Conservation (phyloP, 1,140 invertebrate genomes). For the Danaus melanippus region DNA sequence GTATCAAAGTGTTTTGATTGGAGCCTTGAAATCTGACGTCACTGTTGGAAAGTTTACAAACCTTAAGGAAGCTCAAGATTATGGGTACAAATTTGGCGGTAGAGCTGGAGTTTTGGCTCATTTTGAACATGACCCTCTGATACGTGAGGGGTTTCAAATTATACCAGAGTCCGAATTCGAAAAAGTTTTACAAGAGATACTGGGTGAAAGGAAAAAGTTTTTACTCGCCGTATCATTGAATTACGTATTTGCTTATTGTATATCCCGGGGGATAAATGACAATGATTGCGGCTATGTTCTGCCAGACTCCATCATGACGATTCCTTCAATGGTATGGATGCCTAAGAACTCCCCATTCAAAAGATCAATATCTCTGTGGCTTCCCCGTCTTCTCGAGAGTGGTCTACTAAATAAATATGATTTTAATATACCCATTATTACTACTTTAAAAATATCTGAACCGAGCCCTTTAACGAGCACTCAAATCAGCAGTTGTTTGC, state of each 20-base stretch:
- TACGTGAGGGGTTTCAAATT: conserved; percentile 37
- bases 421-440: conserved; percentile 21
- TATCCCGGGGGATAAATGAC: conserved; percentile 34
- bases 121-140: conserved; percentile 47
- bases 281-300: conserved; percentile 45
- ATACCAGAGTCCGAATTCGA: conserved; percentile 40
- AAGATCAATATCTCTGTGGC: conserved; percentile 29
- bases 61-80: conserved; percentile 36
- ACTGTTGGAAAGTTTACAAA: conserved; percentile 33
- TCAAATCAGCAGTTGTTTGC: conserved; percentile 36
- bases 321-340: conserved; percentile 51
- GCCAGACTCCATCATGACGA: conserved; percentile 49
- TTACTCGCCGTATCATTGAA: conserved; percentile 47
- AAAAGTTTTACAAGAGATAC: conserved; percentile 33
- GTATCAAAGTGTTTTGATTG: conserved; percentile 52
- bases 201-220: conserved; percentile 40
- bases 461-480: conserved; percentile 33
- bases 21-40: conserved; percentile 43
- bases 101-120: conserved; percentile 37
- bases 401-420: conserved; percentile 37
- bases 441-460: conserved; percentile 24
- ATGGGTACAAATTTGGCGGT: conserved; percentile 43
- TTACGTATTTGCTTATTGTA: conserved; percentile 44
- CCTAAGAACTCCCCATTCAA: conserved; percentile 40
- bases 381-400: conserved; percentile 41